Percentiles rank a stretch among this genome's conserved stretches.
Evolutionary conservation across 2,113 vertebrate species (phyloP).

Genomic region (Zingel zingel): DNA sequence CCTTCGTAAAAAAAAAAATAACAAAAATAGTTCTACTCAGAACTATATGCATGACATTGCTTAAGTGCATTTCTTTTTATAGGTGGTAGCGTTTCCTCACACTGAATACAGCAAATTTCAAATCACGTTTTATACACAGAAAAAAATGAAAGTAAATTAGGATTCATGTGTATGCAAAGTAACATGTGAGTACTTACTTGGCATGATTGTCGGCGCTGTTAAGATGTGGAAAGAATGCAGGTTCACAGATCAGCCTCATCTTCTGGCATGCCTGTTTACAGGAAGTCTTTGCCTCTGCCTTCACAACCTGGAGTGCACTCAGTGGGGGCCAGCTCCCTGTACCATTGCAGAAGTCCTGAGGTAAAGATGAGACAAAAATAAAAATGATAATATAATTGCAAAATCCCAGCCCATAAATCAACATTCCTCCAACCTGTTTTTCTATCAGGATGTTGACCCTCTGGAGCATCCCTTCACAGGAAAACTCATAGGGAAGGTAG

Average conservation of each 20-base stretch:
- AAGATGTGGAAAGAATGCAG: constrained; percentile 41
- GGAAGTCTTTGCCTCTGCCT: constrained; percentile 86
- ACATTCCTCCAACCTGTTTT: constrained; percentile 85
- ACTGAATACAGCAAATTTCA: background rate
- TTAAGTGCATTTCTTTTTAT: too few relatives aligned
- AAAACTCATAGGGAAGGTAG: constrained; percentile 93
- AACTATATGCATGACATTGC: too few relatives aligned
- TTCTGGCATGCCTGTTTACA: constrained; percentile 93
- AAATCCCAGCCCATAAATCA: constrained; percentile 13
- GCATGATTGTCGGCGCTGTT: constrained; percentile 5
- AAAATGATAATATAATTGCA: background rate
- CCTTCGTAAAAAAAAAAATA: too few relatives aligned
- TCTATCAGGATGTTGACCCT: constrained; percentile 91
- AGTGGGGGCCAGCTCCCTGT: constrained; percentile 81
- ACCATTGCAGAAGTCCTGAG: constrained; percentile 40
- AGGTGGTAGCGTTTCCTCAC: too few relatives aligned
- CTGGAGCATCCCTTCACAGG: constrained; percentile 94
- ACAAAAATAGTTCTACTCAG: too few relatives aligned
- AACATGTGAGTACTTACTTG: background rate
- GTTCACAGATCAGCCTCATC: constrained; percentile 90
- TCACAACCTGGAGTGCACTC: constrained; percentile 89
- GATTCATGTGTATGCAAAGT: background rate
- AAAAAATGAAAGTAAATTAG: background rate
- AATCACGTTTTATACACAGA: background rate
- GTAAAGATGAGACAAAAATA: constrained; percentile 69